phyloP scores from a whole-genome alignment of 2,113 vertebrate genomes.

The Silurus asotus region DNA sequence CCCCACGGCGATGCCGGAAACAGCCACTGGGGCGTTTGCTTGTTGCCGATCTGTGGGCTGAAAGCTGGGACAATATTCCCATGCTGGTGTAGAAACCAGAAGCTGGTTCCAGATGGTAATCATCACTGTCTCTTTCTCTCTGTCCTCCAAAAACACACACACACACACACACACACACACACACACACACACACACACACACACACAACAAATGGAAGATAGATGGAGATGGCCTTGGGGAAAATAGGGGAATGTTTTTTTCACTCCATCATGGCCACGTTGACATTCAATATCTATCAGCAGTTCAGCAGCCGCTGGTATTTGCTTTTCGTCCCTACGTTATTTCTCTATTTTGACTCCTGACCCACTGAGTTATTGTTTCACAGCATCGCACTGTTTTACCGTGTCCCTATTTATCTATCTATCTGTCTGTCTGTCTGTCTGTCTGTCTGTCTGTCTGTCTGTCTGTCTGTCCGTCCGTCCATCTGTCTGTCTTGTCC shows the following conservation, averaged over 20 bases:
- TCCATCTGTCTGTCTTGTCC: background rate
- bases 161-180: background rate
- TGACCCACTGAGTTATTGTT: constrained; percentile 32
- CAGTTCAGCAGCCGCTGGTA: constrained; percentile 22
- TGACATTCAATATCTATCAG: constrained; percentile 53
- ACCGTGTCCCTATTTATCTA: too few species aligned
- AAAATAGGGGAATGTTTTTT: constrained; percentile 38
- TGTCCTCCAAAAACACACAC: background rate
- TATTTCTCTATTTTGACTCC: constrained; percentile 52
- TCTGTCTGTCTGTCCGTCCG: too few species aligned
- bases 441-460: background rate
- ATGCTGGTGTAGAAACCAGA: constrained; percentile 35
- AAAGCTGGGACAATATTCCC: constrained; percentile 42
- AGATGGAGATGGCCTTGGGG: constrained; percentile 19
- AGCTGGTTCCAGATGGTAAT: constrained; percentile 45
- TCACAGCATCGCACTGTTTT: background rate
- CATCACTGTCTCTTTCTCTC: constrained; percentile 11
- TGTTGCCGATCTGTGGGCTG: constrained; percentile 27
- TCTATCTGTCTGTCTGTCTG: too few species aligned
- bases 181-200: too few species aligned
- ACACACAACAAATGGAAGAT: constrained; percentile 5
- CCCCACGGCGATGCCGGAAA: background rate
- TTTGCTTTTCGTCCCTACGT: constrained; percentile 47
- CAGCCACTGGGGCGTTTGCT: background rate
- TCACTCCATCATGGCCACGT: constrained; percentile 41